These are phyloP conservation scores for Sebastes nivosus DNA, from an alignment of 2,797 vertebrate species.

Conservation along the genomic window DNA sequence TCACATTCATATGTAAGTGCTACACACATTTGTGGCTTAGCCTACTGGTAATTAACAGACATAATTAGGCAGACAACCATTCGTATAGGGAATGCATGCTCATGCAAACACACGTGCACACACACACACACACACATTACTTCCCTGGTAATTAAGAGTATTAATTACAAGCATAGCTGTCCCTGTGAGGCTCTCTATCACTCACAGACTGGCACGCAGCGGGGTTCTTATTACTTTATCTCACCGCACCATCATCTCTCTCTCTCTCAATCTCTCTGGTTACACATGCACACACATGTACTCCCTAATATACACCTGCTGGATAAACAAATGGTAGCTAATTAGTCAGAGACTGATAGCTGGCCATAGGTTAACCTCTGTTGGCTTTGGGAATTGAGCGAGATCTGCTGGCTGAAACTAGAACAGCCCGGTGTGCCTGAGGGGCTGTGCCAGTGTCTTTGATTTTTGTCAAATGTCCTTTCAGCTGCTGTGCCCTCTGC, in stretches of 20 bases:
- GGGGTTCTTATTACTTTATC: conserved; percentile 75
- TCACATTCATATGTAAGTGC: conserved; percentile 26
- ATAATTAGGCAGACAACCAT: conserved; percentile 79
- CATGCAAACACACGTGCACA: conserved; percentile 30
- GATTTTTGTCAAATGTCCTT: conserved; percentile 38
- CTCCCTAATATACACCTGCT: conserved; percentile 62
- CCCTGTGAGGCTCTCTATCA: conserved; percentile 78
- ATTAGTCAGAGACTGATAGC: conserved; percentile 69
- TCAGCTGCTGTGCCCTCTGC: background rate
- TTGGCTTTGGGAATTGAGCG: conserved; percentile 26
- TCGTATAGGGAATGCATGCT: conserved; percentile 68
- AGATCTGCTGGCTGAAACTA: conserved; percentile 16
- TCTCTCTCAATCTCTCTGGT: conserved; percentile 25
- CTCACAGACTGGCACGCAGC: conserved; percentile 76
- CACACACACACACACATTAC: conserved; percentile 50
- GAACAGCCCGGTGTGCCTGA: conserved; percentile 12
- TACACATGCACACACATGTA: conserved; percentile 51
- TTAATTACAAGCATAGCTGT: conserved; percentile 82
- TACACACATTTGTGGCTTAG: conserved; percentile 60
- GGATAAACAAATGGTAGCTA: conserved; percentile 65
- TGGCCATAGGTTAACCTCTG: conserved; percentile 62
- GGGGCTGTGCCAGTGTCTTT: conserved; percentile 14
- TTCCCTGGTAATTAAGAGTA: conserved; percentile 80
- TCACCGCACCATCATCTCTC: conserved; percentile 58
- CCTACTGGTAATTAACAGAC: conserved; percentile 78